Base-by-base conservation (phyloP, 2,888 invertebrate genomes). In the Cenopis cana region DNA sequence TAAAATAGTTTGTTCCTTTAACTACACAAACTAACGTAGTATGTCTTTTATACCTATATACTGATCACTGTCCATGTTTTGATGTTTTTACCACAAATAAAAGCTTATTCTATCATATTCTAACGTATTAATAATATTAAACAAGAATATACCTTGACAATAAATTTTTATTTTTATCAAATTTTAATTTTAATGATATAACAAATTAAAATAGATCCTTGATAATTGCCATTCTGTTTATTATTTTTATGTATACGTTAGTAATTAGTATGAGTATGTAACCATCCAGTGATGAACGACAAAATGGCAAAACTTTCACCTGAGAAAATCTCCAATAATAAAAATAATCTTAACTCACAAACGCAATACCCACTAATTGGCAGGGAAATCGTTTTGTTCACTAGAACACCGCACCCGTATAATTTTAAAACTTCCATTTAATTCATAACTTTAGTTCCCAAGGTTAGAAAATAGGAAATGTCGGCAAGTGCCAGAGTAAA, bases 401-500 rank as follows among this genome's bases (percentile, higher is more conserved):
- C 52, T 38, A n/a, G 38, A 38, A 38, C n/a, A 38, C 36, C 29
- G 49, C 49, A 38, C 14, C 12, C 65, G 18, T 41, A 46, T 38
- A 41, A 46, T 66, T 56, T 46, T 56, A 55, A 66, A 55, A 54
- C n/a, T 64, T 57, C 38, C 14, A 14, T 6, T 55, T 64, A 36
- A 64, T 64, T 64, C 64, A 64, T 54, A 64, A 52, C 20, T 64
- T 60, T 60, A 46, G 60, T 60, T 65, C 24, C 18, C 10, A 17
- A 14, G 55, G 17, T 29, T 65, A 65, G 55, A 46, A 60, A 60
- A 49, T 60, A 60, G 46, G 64, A 50, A 17, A 67, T 20, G 36
- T 61, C 60, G 49, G 49, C 50, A 68, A 68, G 61, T 50, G 68
- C 41, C 38, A 29, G 62, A 67, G 60, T 62, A 36, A 68, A 61